Base-by-base conservation (phyloP, 1,140 invertebrate species). In the Cydia splendana region DNA sequence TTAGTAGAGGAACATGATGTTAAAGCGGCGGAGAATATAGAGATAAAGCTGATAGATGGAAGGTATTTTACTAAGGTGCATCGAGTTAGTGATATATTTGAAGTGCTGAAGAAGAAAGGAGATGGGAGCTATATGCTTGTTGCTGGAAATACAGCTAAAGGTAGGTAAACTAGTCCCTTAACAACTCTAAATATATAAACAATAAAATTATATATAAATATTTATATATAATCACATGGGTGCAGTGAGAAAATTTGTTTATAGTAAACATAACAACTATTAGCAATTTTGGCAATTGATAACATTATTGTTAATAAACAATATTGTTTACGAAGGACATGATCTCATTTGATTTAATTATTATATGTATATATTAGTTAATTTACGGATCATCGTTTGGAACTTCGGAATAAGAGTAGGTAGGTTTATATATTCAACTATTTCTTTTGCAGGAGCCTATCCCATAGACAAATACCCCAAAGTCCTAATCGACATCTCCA, bases 401-500 rank as follows among this genome's bases (percentile, higher is more conserved):
- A 7, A 38, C 34, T 0, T 38, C 6, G 34, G 34, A 38, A 7
- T 38, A 38, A 38, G 34, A 38, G 6, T 7, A 38, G 0, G 2
- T 4, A 34, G 34, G 34, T 7, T 38, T 38, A 7, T 4, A 38
- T 38, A 38, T 38, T 38, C 28, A 7, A 57, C 53, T 67, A 15
- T 34, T 34, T 24, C 15, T 75, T 75, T 75, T 62, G 20, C 57
- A 75, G 75, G 75, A 38, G 75, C 75, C 1, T 75, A 75, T 20
- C 75, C 75, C 12, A 75, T 75, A 34, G 57, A 65, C n/a, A 42
- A 76, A 12, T 65, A 78, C 18, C 83, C 83, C 1, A 79, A 77
- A 73, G 87, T 96, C 67, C 95, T 95, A 78, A 95, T 97, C 75
- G 96, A 97, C 83, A 84, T 97, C 18, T 95, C 94, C 75, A 93